Evolutionary conservation across 2,113 vertebrate species (phyloP).

Genomic region (Oreotragus oreotragus): DNA sequence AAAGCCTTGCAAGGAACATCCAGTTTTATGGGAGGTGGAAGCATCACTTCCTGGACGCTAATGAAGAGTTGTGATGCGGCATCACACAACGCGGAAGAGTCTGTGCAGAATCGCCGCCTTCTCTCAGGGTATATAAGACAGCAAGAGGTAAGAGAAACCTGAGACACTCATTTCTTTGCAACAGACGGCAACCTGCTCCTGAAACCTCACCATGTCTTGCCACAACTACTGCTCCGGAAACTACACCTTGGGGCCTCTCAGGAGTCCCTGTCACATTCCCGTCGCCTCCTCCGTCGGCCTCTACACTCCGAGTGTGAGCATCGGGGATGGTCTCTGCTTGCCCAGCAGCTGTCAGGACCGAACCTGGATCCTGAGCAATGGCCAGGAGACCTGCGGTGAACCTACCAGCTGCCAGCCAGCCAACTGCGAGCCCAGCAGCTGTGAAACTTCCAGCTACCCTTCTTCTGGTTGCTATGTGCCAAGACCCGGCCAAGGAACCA

Average conservation of each 20-base stretch:
- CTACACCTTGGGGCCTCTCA: not conserved
- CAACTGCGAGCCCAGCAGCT: not conserved
- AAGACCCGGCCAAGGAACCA: slow-evolving; percentile 15
- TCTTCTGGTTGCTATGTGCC: not conserved
- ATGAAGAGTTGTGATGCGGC: slow-evolving; percentile 15
- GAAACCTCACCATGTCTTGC: slow-evolving; percentile 12
- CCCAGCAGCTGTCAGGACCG: slow-evolving; percentile 20
- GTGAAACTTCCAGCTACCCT: not conserved
- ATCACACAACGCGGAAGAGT: slow-evolving; percentile 30
- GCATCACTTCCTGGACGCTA: not conserved
- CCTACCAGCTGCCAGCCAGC: not conserved
- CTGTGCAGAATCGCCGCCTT: not conserved
- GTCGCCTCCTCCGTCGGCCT: not conserved
- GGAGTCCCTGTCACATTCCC: not conserved
- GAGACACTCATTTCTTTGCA: not conserved
- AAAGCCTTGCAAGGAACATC: not conserved
- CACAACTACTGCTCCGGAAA: slow-evolving; percentile 21
- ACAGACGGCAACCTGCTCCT: not conserved
- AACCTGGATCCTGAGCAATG: not conserved
- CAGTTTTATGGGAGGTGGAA: slow-evolving; percentile 20
- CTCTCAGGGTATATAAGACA: slow-evolving; percentile 35
- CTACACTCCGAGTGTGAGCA: not conserved
- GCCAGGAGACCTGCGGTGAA: not conserved
- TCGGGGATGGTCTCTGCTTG: not conserved
- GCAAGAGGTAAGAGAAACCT: accelerated